Base-by-base conservation (phyloP, 1,140 invertebrate genomes). In the Pseudomyrmex concolor region DNA sequence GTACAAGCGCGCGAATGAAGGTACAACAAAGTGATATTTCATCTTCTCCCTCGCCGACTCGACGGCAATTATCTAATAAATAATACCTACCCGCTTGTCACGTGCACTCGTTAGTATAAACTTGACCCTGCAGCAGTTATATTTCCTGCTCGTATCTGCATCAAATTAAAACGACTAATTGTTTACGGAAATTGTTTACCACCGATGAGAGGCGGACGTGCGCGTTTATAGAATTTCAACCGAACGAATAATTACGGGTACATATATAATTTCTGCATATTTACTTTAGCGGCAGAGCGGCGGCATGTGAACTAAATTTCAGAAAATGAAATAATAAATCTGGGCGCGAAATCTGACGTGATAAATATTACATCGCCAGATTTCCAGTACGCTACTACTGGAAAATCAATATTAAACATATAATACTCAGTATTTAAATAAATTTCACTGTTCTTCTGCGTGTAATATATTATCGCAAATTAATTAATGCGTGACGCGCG, bases 61-160 rank as follows among this genome's bases (percentile, higher is more conserved):
- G 71, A 43, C 54, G 48, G 22, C 55, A 71, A 80, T 80, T 80
- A 80, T 80, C 76, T 50, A 68, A 60, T 80, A 80, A 80, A 80
- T 80, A 80, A 80, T 57, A 71, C 10, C 74, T 34, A 2, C 51
- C 19, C 13, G 19, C 12, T 17, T 45, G 12, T 60, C 55, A 71
- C 54, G 54, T 60, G 66, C n/a, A 70, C 19, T 71, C 66, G 62
- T 83, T 76, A 83, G 43, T 83, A 76, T 83, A 76, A 83, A 83
- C 81, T 83, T 83, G 81, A 78, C 81, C 72, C 72, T 77, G 73
- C 60, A 34, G 22, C 34, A 3, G 12, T 59, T 77, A 50, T 8
- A 50, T 8, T 63, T 43, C 34, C 51, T 25, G 48, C 17, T 80
- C 55, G 54, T 15, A 48, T 34, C 12, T 13, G 43, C 34, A 19